Evolutionary conservation across 2,797 vertebrate genomes (phyloP).

Genomic region (Callimico goeldii): DNA sequence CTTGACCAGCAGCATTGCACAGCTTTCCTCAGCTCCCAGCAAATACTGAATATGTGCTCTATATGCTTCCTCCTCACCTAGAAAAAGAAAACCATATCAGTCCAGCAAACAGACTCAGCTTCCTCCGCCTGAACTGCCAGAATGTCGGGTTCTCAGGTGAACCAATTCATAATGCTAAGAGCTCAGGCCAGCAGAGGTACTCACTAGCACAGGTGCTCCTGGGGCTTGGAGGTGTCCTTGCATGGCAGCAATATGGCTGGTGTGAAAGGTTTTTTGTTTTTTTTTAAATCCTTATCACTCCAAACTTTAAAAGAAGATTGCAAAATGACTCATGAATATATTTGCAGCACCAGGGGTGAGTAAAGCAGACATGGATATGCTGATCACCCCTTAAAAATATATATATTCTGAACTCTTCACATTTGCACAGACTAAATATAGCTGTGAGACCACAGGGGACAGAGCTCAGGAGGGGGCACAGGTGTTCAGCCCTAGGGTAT

Average conservation of each 20-base stretch:
- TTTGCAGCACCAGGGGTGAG: neutral
- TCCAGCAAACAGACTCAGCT: constrained; percentile 24
- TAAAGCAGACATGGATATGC: neutral
- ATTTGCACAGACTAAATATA: neutral
- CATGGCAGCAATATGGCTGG: neutral
- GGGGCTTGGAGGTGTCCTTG: neutral
- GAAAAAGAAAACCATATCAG: constrained; percentile 52
- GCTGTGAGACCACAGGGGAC: neutral
- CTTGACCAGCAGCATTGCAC: too few relatives aligned
- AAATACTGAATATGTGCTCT: neutral
- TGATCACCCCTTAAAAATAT: neutral
- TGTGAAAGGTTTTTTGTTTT: neutral
- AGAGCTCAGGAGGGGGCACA: neutral
- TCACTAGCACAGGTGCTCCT: neutral
- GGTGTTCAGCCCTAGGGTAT: neutral
- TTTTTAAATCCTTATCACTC: neutral
- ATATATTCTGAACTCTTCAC: neutral
- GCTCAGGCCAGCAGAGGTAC: neutral
- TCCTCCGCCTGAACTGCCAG: neutral
- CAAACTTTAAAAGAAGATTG: neutral
- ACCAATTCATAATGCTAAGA: neutral
- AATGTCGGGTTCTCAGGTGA: neutral
- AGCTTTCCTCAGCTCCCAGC: neutral
- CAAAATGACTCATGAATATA: neutral
- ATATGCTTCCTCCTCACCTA: constrained; percentile 11